Evolutionary conservation across 2,888 invertebrate species (phyloP).

Genomic region (Dyspetes luteomarginatus): DNA sequence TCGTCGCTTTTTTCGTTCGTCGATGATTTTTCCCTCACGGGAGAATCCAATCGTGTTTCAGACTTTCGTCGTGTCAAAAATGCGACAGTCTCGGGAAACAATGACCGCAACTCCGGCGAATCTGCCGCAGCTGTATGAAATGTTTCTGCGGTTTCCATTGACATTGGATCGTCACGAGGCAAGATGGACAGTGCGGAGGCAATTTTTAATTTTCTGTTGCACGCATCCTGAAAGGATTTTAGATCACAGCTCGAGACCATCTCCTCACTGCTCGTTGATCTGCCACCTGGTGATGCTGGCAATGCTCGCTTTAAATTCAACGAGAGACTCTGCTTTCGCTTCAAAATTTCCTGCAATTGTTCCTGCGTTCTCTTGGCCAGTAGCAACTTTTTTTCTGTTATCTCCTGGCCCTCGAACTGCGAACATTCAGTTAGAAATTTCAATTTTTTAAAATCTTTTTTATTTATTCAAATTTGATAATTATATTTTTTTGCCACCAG

Average conservation of each 20-base stretch:
- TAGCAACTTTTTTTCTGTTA: slow-evolving; percentile 81
- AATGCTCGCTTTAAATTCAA: slow-evolving; percentile 87
- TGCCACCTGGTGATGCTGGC: slow-evolving; percentile 82
- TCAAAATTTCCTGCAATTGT: slow-evolving; percentile 84
- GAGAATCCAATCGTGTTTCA: neutral
- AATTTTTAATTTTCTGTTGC: slow-evolving; percentile 79
- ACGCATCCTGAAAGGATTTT: slow-evolving; percentile 74
- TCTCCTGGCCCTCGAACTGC: slow-evolving; percentile 76
- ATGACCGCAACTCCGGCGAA: slow-evolving; percentile 79
- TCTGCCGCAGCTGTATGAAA: slow-evolving; percentile 90
- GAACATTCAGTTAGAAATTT: neutral
- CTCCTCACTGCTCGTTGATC: slow-evolving; percentile 74
- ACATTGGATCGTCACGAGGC: slow-evolving; percentile 75
- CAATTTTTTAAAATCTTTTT: slow-evolving; percentile 7
- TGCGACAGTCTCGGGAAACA: slow-evolving; percentile 64
- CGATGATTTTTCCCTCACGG: slow-evolving; percentile 43
- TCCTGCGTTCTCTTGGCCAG: slow-evolving; percentile 84
- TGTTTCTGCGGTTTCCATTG: slow-evolving; percentile 86
- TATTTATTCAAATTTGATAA: too few relatives aligned
- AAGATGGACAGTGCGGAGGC: slow-evolving; percentile 78
- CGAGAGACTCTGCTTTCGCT: slow-evolving; percentile 87
- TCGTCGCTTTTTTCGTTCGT: slow-evolving; percentile 62
- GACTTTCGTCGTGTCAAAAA: slow-evolving; percentile 56
- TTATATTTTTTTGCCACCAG: too few relatives aligned
- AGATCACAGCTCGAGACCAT: slow-evolving; percentile 72